Conservation (phyloP, 2,888 invertebrate genomes). For the Aphidius colemani region DNA sequence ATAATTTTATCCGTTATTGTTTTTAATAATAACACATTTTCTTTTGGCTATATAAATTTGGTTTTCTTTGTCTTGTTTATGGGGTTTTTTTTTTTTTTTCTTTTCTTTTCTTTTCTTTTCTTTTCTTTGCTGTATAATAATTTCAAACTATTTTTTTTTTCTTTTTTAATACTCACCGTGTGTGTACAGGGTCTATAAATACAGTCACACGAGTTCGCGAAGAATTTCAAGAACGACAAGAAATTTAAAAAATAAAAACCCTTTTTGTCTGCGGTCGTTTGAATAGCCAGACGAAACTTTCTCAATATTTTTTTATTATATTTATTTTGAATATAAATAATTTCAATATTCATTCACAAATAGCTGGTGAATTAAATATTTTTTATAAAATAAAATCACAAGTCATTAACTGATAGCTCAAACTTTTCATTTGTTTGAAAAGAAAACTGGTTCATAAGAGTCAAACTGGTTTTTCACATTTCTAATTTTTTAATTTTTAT, state of each 20-base stretch:
- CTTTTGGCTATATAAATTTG: background rate
- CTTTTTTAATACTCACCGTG: slow-evolving; percentile 24
- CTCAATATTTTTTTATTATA: no score
- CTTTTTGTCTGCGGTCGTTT: slow-evolving; percentile 2
- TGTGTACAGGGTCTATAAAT: slow-evolving; percentile 48
- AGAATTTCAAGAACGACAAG: slow-evolving; percentile 47
- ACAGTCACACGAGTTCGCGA: slow-evolving; percentile 43
- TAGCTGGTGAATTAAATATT: no score
- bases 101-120: background rate
- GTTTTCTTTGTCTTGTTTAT: no score
- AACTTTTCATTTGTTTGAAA: no score
- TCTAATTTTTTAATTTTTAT: no score
- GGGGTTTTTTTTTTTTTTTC: background rate
- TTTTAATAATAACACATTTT: background rate
- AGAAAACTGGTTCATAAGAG: no score
- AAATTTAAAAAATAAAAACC: slow-evolving; percentile 17
- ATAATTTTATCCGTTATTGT: background rate
- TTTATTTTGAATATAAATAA: no score
- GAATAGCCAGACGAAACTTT: no score
- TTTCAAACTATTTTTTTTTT: background rate
- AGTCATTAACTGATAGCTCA: no score
- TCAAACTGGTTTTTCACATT: no score
- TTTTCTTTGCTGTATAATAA: slow-evolving; percentile 14
- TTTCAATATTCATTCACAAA: no score
- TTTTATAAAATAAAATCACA: no score